Evolutionary conservation across 2,113 vertebrate species (phyloP).

Genomic region (Ovis aries): ARS-UI_Ramb_v3.0 NC_056058.1:68173001-68173500

Average conservation of each 20-base stretch:
- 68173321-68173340: not conserved
- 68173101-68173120: not conserved
- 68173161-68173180: not conserved
- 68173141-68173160: not conserved
- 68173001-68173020: not conserved
- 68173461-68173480: not conserved
- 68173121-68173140: not conserved
- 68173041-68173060: not conserved
- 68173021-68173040: not conserved
- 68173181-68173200: not conserved
- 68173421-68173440: slow-evolving; percentile 20
- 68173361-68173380: not conserved
- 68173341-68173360: not conserved
- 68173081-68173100: not conserved
- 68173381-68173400: slow-evolving; percentile 13
- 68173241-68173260: not conserved
- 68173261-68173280: slow-evolving; percentile 33
- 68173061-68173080: not conserved
- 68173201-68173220: not conserved
- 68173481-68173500: not conserved
- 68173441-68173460: not conserved
- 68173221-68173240: slow-evolving; percentile 3
- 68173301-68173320: slow-evolving; percentile 21
- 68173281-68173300: slow-evolving; percentile 33
- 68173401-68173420: slow-evolving; percentile 27